Base-by-base conservation (phyloP, 2,888 invertebrate genomes). In the Rhamphomyia laevipes region DNA sequence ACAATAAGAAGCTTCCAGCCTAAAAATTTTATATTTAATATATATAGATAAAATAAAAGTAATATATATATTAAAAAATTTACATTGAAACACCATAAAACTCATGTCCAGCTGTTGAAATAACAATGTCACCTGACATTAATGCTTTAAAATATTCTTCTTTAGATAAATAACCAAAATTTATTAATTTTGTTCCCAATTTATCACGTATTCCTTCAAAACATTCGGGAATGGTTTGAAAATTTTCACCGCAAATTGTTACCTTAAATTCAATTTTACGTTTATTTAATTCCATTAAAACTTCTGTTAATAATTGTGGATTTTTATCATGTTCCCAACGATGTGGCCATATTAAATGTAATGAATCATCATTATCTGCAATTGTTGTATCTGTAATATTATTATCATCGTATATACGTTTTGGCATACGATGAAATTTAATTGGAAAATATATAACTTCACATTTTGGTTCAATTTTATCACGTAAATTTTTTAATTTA, bases 281-380 rank as follows among this genome's bases (percentile, higher is more conserved):
- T 42, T 75, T 73, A 46, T 73, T 70, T 23, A 81, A 61, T 50
- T 67, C 67, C 50, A 71, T 61, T 6, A 80, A 57, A 1, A 76
- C 73, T 33, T 74, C 65, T 51, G 84, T 80, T 57, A 85, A 76
- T 15, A 74, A 64, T 42, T 80, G 77, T 1, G 85, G 85, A 61
- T 80, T 78, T 67, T 84, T 85, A 62, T 86, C 85, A 64, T 83
- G 82, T 64, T 85, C 85, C 84, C 86, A 86, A 59, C 85, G 71
- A 66, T 86, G 85, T 1, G 84, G 81, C 85, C 85, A 86, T 7
- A 84, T 75, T 49, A 85, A 75, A 59, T 78, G 78, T 42, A 82
- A 57, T 7, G 55, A 54, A 54, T 59, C 54, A 16, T 43, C 15
- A 16, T 15, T 15, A 15, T 11, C 30, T 13, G 9, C 18, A 3